Base-by-base conservation (phyloP, 2,797 vertebrate species). In the Coregonus ussuriensis region DNA sequence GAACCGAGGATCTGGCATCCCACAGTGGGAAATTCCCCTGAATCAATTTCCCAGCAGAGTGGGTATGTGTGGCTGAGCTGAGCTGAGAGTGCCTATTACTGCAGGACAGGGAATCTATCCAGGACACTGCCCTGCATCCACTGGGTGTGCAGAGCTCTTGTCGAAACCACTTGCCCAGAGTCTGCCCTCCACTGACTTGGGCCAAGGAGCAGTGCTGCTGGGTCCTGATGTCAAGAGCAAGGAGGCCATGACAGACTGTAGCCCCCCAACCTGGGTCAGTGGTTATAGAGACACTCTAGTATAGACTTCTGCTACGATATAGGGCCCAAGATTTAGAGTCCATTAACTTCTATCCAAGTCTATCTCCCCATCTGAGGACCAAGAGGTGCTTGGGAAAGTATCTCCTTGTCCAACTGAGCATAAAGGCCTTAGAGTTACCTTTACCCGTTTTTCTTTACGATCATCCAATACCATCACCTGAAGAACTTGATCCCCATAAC, bases 31-130 rank as follows among this genome's bases (percentile, higher is more conserved):
- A 84, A 81, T 73, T 67, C 84, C 68, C 0, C 79, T 68, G 78
- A 88, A 88, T 87, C 84, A 84, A 83, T 89, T 88, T 85, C 78
- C 83, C 81, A 84, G 75, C 84, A 85, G 77, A 86, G 84, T 83
- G 77, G 78, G 77, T 87, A 69, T 82, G 82, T 84, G 80, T 84
- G 84, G 86, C 86, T 87, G 68, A 75, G 77, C 76, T 35, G 73
- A n/a, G 35, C 82, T 84, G 79, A 88, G 87, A 77, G 80, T 77
- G 75, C 77, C 82, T 77, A 86, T 90, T 88, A 87, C 76, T 68
- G 74, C 59, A 3, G 81, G 79, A 85, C 79, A 77, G 72, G 69
- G 69, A 62, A 76, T 82, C 31, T 59, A 72, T 63, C 73, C 33
- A 56, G 47, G 67, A 81, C 63, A 25, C 25, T 47, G 31, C 21